Evolutionary conservation across 2,113 vertebrate genomes (phyloP), one percentile per base, ranked within the genome.

Genomic region (Hippocampus guttulatus): DNA sequence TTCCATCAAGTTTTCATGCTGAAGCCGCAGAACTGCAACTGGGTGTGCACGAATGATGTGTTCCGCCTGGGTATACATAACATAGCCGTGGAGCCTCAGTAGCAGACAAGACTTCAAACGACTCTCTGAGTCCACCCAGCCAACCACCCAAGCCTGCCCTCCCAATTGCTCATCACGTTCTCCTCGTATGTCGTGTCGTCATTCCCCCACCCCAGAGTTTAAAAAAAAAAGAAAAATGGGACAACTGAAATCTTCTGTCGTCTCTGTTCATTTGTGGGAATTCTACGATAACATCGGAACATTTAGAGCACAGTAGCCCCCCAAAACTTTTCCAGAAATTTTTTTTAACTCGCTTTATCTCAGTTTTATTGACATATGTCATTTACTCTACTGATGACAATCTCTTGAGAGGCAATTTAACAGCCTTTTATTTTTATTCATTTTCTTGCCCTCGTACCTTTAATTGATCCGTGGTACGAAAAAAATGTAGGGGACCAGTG

Each of bases 1-100:
- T 93, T 92, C 74, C 90, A 93, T 67, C 91, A 92, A 65, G 83
- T 93, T 71, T 92, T 93, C 76, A 68, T 93, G 85, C 84, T 91
- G 76, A 93, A 91, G 84, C 86, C 74, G 21, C 69, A 85, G 58
- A 87, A 87, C 58, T 75, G 85, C 51, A 84, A 86, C n/a, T 92
- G 90, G 87, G 84, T 90, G 63, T 93, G 90, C 81, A 89, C 88
- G 51, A 92, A 92, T 43, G 83, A 90, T 14, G 84, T 93, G 70
- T 94, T 94, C 82, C 78, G 91, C 73, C 81, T 94, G 85, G 84
- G 90, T 61, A 78, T 90, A 3, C 89, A 92, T 81, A 93, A 91
- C 77, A 92, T 94, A 76, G 87, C 86, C 30, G 82, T 62, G 55
- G 58, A 61, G 27, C 11, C 58, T 16, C 16, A 61, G 2, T 92